phyloP scores from a whole-genome alignment of 2,888 invertebrate genomes.

The Apocheima hispidaria region DNA sequence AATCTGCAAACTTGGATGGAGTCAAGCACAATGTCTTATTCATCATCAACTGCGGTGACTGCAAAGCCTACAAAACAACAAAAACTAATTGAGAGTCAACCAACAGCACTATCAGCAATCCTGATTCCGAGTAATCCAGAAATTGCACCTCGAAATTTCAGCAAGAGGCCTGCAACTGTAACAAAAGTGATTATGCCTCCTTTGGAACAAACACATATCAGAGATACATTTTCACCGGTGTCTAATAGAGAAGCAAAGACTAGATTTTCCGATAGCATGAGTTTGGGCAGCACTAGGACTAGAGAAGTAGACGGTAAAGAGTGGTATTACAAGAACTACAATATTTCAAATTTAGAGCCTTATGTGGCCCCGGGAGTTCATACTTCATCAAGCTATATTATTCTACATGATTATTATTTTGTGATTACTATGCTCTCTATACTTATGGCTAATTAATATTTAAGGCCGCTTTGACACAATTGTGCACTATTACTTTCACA shows the following conservation, averaged over 20 bases:
- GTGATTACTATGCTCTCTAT: constrained; percentile 29
- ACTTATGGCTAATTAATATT: too few relatives aligned
- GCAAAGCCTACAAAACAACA: constrained; percentile 56
- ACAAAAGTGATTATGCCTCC: constrained; percentile 78
- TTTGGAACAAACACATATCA: constrained; percentile 60
- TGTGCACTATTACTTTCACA: too few relatives aligned
- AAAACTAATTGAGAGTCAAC: constrained; percentile 68
- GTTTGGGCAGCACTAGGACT: constrained; percentile 75
- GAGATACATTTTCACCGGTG: constrained; percentile 70
- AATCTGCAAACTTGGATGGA: constrained; percentile 76
- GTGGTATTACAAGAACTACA: constrained; percentile 96
- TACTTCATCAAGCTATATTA: constrained; percentile 50
- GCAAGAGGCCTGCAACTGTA: constrained; percentile 75
- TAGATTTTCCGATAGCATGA: constrained; percentile 70
- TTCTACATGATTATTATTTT: constrained; percentile 31
- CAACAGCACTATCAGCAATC: constrained; percentile 87
- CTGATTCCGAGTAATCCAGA: constrained; percentile 86
- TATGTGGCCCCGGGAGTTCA: constrained; percentile 78
- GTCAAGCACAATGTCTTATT: constrained; percentile 67
- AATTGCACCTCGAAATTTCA: constrained; percentile 61
- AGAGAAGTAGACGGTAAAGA: constrained; percentile 86
- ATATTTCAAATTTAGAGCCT: constrained; percentile 85
- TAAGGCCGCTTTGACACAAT: too few relatives aligned
- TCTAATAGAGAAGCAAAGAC: constrained; percentile 77
- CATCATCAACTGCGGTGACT: constrained; percentile 58